A percentile compares a stretch with the other conserved stretches of the same genome.
Conservation (phyloP, 2,888 invertebrate genomes). For the Hypsopygia costalis region DNA sequence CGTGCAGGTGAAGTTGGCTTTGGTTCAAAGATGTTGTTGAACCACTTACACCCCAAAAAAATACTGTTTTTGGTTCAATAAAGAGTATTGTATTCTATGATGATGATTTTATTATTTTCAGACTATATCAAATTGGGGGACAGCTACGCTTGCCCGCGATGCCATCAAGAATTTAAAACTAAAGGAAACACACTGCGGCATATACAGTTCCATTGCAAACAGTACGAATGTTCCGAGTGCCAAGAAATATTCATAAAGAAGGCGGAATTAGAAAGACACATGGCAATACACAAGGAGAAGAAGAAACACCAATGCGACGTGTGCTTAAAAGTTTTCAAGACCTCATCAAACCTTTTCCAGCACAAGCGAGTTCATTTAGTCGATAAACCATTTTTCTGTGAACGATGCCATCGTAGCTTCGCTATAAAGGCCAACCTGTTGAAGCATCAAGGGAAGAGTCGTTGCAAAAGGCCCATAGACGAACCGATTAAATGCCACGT, state of each 20-base stretch:
- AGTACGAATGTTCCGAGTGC: neutral
- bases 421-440: slow-evolving; percentile 10
- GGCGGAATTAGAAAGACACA: neutral
- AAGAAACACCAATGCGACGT: neutral
- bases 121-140: too few species aligned
- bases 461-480: slow-evolving; percentile 17
- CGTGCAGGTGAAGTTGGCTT: too few species aligned
- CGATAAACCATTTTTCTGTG: slow-evolving; percentile 9
- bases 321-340: slow-evolving; percentile 1
- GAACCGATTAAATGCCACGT: slow-evolving; percentile 24
- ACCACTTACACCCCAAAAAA: too few species aligned
- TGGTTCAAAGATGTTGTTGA: too few species aligned
- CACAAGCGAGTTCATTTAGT: slow-evolving; percentile 1
- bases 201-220: neutral
- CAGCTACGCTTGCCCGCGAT: neutral
- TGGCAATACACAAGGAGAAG: neutral
- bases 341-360: slow-evolving; percentile 1
- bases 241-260: neutral
- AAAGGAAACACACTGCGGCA: neutral
- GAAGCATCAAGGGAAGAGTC: slow-evolving; percentile 22
- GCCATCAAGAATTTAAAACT: neutral
- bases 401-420: slow-evolving; percentile 11
- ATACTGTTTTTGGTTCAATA: too few species aligned
- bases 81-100: too few species aligned
- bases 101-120: too few species aligned